Conservation (phyloP, 1,140 invertebrate species). For the Euschistus heros region DNA sequence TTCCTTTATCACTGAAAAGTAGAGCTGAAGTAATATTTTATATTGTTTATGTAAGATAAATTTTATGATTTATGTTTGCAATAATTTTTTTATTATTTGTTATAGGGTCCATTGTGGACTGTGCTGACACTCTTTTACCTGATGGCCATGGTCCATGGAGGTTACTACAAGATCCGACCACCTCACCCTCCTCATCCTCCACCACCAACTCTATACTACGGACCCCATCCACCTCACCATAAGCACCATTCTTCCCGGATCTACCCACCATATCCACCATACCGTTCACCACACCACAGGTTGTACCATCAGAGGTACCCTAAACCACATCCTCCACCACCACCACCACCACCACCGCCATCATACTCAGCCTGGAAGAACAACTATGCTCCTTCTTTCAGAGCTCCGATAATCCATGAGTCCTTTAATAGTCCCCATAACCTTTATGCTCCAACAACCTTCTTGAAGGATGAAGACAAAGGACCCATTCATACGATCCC, state of each 20-base stretch:
- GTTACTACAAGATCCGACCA: not conserved
- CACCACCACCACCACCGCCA: not conserved
- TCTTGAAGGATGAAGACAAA: conserved; percentile 38
- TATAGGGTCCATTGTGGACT: too few relatives aligned
- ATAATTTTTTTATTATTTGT: too few relatives aligned
- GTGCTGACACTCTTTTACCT: too few relatives aligned
- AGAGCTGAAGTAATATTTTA: too few relatives aligned
- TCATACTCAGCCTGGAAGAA: conserved; percentile 22
- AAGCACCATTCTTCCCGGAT: conserved; percentile 6
- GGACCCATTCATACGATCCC: conserved; percentile 72
- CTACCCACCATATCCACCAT: conserved; percentile 1
- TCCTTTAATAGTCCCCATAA: conserved; percentile 12
- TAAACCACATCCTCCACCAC: not conserved
- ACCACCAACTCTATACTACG: conserved; percentile 4
- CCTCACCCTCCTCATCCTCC: conserved; percentile 1
- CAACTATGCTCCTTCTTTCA: conserved; percentile 15
- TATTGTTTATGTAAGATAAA: too few relatives aligned
- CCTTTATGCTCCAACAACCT: not conserved
- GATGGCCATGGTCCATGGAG: not conserved
- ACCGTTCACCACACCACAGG: not conserved
- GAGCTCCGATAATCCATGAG: conserved; percentile 27
- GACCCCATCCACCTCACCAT: not conserved
- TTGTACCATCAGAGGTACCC: not conserved
- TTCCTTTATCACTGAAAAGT: too few relatives aligned
- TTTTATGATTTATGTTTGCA: too few relatives aligned